phyloP scores from a whole-genome alignment of 2,797 vertebrate species.

The Falco peregrinus region DNA sequence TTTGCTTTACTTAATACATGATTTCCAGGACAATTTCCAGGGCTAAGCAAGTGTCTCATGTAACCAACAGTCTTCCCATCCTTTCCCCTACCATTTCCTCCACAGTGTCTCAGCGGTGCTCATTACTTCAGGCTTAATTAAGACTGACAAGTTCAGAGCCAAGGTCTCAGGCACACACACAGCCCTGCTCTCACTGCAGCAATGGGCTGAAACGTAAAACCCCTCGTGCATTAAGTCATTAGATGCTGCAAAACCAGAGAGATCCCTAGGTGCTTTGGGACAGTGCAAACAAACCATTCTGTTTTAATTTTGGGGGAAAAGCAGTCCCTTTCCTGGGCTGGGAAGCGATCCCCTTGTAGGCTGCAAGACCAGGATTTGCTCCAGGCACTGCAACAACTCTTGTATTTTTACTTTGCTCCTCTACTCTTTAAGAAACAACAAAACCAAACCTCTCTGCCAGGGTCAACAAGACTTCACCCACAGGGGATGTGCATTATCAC shows the following conservation, averaged over 20 bases:
- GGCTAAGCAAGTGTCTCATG: neutral
- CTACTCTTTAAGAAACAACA: neutral
- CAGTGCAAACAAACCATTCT: fast-evolving
- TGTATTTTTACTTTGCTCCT: neutral
- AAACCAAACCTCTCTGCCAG: neutral
- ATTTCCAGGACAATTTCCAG: constrained; percentile 2
- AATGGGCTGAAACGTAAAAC: neutral
- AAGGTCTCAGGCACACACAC: neutral
- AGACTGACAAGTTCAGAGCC: neutral
- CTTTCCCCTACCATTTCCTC: neutral
- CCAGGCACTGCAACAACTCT: neutral
- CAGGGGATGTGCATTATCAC: neutral
- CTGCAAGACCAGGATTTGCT: neutral
- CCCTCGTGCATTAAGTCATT: neutral
- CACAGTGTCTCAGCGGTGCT: fast-evolving
- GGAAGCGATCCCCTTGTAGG: fast-evolving
- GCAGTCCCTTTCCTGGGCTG: neutral
- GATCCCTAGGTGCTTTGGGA: neutral
- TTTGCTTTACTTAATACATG: neutral
- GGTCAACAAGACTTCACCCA: neutral
- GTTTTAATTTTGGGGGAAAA: neutral
- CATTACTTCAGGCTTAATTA: neutral
- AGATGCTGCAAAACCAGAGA: neutral
- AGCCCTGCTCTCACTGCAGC: neutral
- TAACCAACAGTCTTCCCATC: neutral